A percentile compares a stretch with the other conserved stretches of the same genome.
phyloP scores from a whole-genome alignment of 2,888 invertebrate species.

The Caenorhabditis sulstoni region DNA sequence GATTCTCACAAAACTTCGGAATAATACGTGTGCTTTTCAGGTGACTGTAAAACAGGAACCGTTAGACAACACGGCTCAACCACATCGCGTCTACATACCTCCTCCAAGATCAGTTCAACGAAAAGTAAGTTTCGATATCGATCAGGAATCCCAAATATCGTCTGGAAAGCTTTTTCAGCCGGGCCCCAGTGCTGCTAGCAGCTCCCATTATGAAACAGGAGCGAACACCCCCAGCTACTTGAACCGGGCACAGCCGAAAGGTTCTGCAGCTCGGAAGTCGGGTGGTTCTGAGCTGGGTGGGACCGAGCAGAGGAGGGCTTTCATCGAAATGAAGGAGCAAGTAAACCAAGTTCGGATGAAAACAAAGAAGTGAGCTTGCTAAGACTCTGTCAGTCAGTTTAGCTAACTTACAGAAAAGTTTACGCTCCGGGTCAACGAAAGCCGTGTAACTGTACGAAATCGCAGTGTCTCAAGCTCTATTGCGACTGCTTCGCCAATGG shows the following conservation, averaged over 20 bases:
- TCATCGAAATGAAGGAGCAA: constrained; percentile 54
- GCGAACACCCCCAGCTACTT: background rate
- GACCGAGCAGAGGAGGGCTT: constrained; percentile 37
- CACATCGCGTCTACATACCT: constrained; percentile 31
- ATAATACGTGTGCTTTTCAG: too few species aligned
- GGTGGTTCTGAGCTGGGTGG: background rate
- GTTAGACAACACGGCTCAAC: background rate
- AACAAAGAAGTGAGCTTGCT: constrained; percentile 25
- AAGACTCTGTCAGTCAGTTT: background rate
- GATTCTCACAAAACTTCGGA: too few species aligned
- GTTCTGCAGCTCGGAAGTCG: background rate
- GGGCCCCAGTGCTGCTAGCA: background rate
- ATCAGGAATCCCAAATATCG: background rate
- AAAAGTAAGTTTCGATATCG: constrained; percentile 14
- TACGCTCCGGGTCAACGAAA: constrained; percentile 83
- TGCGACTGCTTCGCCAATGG: constrained; percentile 99
- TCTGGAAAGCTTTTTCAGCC: constrained; percentile 38
- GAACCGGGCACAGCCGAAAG: background rate
- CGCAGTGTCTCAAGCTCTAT: constrained; percentile 96
- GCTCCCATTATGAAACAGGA: constrained; percentile 10
- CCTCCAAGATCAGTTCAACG: constrained; percentile 28
- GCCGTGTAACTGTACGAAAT: constrained; percentile 99
- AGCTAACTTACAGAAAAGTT: constrained; percentile 20
- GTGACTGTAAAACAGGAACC: constrained; percentile 21
- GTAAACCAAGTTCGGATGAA: constrained; percentile 44